Evolutionary conservation across 2,113 vertebrate species (phyloP).

Genomic region (Capreolus pygargus): DNA sequence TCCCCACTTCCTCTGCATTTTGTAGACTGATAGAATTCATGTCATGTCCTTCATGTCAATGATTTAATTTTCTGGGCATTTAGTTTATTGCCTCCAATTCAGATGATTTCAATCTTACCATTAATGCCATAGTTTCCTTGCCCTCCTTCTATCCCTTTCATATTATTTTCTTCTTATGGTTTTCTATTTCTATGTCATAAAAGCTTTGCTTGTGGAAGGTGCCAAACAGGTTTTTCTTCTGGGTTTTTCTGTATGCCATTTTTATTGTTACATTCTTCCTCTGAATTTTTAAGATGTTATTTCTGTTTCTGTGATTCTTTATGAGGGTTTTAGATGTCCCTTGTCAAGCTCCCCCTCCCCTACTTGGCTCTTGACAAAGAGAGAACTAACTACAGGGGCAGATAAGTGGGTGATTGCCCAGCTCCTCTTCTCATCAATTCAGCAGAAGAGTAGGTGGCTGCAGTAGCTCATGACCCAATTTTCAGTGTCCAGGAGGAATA

Average conservation of each 20-base stretch:
- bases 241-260: not conserved
- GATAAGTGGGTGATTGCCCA: not conserved
- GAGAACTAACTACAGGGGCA: not conserved
- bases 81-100: constrained; percentile 5
- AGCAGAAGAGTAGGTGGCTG: not conserved
- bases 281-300: not conserved
- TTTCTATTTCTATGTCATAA: not conserved
- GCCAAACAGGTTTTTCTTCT: not conserved
- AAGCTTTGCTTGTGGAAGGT: not conserved
- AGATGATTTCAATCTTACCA: constrained; percentile 16
- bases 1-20: constrained; percentile 40
- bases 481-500: not conserved
- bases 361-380: not conserved
- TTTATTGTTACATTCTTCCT: not conserved
- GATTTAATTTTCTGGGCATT: constrained; percentile 44
- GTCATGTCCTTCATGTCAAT: not conserved
- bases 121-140: not conserved
- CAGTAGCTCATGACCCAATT: not conserved
- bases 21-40: not conserved
- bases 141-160: not conserved
- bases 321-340: not conserved
- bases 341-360: not conserved
- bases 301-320: not conserved
- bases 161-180: not conserved
- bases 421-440: not conserved